A percentile compares a stretch with the other conserved stretches of the same genome.
Evolutionary conservation across 2,113 vertebrate genomes (phyloP).

Genomic region (Odontophorus gujanensis): DNA sequence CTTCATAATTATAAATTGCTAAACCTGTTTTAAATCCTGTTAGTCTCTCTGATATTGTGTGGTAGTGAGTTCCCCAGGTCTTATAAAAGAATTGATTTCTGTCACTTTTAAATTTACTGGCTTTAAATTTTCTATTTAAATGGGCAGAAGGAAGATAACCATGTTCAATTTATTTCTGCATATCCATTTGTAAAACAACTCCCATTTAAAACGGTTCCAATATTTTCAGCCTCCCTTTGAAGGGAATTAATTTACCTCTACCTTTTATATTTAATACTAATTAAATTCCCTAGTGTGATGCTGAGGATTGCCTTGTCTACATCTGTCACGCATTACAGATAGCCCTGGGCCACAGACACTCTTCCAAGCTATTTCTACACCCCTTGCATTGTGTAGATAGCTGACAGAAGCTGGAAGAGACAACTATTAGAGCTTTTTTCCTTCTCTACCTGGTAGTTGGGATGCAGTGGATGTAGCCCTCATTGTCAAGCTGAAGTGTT

Average conservation of each 20-base stretch:
- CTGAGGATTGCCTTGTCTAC: neutral
- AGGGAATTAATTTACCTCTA: neutral
- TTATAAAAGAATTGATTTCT: neutral
- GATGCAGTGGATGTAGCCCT: neutral
- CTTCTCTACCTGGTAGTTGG: neutral
- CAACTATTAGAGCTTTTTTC: neutral
- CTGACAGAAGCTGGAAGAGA: neutral
- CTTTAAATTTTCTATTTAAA: slow-evolving; percentile 14
- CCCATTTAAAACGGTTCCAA: neutral
- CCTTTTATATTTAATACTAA: slow-evolving; percentile 6
- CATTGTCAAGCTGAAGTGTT: neutral
- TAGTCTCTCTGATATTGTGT: neutral
- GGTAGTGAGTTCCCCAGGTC: neutral
- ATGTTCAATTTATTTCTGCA: slow-evolving; percentile 16
- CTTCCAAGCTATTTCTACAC: neutral
- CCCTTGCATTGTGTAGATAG: neutral
- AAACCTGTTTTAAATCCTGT: neutral
- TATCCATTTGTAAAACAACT: neutral
- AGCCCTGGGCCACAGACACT: neutral
- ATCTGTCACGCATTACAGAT: neutral
- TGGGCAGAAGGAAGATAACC: neutral
- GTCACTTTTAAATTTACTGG: slow-evolving; percentile 2
- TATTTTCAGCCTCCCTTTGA: neutral
- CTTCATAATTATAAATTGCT: neutral
- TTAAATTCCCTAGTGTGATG: neutral